Base-by-base conservation (phyloP, 1,140 invertebrate genomes). In the Drosophila setifemur region DNA sequence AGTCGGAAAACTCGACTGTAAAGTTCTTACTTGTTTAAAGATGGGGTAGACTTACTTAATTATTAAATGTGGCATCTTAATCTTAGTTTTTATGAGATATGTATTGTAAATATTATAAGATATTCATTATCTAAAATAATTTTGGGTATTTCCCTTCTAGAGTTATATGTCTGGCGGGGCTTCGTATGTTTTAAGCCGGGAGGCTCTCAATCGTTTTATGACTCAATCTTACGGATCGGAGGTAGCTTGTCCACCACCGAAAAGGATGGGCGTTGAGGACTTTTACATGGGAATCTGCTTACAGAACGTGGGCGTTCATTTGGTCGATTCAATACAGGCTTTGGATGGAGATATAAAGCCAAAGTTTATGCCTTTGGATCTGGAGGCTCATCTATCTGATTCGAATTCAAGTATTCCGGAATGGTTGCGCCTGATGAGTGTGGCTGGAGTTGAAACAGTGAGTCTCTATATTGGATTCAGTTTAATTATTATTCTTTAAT, bases 161-260 rank as follows among this genome's bases (percentile, higher is more conserved):
- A 97, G 97, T 0, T 98, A 98, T 88, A 98, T 98, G 96, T 97
- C 96, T 83, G 97, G 97, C 7, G 97, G 97, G 1, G 95, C 96
- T 57, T 96, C 97, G 1, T 99, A 99, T 91, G 96, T 98, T 29
- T 90, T 99, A 31, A 98, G 97, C 77, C 92, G 92, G 31, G 94
- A 94, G 86, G 95, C 96, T 1, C 68, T 97, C 1, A 92, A 92
- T 29, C 92, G 93, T 57, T 96, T 98, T 77, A 93, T 96, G 6
- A 93, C 93, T 44, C 92, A 93, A 50, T 95, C 92, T 0, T 90
- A 97, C 29, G 93, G 92, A 0, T 92, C 96, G 43, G 90, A 92
- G 6, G 93, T 92, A 0, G 93, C 94, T 5, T 98, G 97, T 89
- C 92, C 78, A 2, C 91, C 66, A 18, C 79, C 76, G 91, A 47